Evolutionary conservation across 2,888 invertebrate species (phyloP).

Genomic region (Cephus pygmeus): DNA sequence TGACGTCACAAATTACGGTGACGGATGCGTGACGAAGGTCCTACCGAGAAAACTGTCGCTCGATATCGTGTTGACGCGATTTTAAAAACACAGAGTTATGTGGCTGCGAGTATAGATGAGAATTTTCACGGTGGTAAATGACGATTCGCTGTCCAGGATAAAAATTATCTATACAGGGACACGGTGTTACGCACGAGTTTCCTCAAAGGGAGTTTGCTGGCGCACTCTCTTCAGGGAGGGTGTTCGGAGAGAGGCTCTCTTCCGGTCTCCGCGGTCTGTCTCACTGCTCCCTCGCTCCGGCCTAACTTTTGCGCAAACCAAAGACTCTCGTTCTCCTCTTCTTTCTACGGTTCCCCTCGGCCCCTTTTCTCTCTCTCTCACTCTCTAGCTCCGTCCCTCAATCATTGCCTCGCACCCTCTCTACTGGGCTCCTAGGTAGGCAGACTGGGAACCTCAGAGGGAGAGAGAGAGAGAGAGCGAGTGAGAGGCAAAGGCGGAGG

Average conservation of each 20-base stretch:
- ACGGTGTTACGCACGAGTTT: not conserved
- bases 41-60: not conserved
- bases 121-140: not conserved
- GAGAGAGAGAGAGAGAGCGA: conserved; percentile 39
- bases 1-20: not conserved
- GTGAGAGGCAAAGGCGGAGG: conserved; percentile 40
- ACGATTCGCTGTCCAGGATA: not conserved
- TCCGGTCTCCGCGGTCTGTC: conserved; percentile 59
- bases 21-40: not conserved
- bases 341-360: conserved; percentile 19
- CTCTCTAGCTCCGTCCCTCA: not conserved
- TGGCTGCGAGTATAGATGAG: not conserved
- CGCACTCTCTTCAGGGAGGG: conserved; percentile 24
- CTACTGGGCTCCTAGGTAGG: conserved; percentile 42
- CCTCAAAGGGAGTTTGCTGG: conserved; percentile 20
- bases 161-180: not conserved
- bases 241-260: conserved; percentile 53
- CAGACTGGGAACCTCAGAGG: conserved; percentile 35
- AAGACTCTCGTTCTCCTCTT: conserved; percentile 27
- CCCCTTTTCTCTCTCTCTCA: conserved; percentile 19
- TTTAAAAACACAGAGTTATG: not conserved
- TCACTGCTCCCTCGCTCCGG: conserved; percentile 51
- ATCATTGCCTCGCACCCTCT: conserved; percentile 21
- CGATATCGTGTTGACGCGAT: not conserved
- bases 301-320: conserved; percentile 61